Percentiles rank a stretch among this genome's conserved stretches.
Conservation (phyloP, 2,113 vertebrate genomes). For the Candoia aspera region DNA sequence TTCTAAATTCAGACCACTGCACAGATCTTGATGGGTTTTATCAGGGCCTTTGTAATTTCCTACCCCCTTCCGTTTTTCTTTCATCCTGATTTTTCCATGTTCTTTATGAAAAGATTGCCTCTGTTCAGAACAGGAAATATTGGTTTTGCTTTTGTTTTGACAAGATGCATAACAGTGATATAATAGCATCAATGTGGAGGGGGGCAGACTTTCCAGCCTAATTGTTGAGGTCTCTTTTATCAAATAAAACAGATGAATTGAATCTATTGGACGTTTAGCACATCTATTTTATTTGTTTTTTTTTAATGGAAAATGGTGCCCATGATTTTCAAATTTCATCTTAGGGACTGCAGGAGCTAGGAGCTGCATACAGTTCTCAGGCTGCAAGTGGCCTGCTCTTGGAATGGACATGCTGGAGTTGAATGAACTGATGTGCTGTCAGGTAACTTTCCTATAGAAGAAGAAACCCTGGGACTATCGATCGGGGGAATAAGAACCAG, state of each 20-base stretch:
- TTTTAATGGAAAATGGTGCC: not conserved
- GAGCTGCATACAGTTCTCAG: not conserved
- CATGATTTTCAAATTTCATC: not conserved
- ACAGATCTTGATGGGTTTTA: not conserved
- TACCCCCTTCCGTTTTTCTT: not conserved
- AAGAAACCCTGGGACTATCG: not conserved
- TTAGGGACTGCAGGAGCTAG: not conserved
- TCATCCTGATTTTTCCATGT: not conserved
- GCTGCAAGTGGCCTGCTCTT: too few species aligned
- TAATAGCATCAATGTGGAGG: not conserved
- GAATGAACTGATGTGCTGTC: not conserved
- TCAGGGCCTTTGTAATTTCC: not conserved
- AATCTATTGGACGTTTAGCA: not conserved
- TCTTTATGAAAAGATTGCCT: not conserved
- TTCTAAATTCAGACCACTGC: not conserved
- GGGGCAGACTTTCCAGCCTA: not conserved
- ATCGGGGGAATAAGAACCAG: not conserved
- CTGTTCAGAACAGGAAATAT: not conserved
- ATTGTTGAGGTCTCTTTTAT: not conserved
- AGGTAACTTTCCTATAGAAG: not conserved
- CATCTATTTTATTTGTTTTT: not conserved
- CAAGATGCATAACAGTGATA: not conserved
- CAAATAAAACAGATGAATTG: not conserved
- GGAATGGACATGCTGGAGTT: not conserved
- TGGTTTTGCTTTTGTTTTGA: not conserved